phyloP scores from a whole-genome alignment of 2,888 invertebrate genomes.

The Eristalis tenax region DNA sequence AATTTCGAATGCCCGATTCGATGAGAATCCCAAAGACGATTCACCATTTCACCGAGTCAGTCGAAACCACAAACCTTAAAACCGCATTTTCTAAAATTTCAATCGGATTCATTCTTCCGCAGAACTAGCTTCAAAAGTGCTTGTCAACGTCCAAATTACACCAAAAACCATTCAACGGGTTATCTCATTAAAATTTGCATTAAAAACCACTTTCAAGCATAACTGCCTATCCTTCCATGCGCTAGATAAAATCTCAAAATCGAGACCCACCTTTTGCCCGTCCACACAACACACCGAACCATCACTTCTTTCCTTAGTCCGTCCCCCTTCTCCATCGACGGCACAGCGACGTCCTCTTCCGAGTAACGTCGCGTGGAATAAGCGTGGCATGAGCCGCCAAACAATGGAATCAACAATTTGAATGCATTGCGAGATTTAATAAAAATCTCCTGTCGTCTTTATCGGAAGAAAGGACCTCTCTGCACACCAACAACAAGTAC shows the following conservation, averaged over 20 bases:
- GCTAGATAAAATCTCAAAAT: not conserved
- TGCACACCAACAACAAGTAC: slow-evolving; percentile 29
- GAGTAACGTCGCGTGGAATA: slow-evolving; percentile 73
- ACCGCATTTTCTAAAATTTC: not conserved
- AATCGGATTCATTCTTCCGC: not conserved
- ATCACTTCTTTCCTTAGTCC: not conserved
- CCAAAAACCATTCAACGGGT: not conserved
- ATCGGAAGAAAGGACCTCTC: slow-evolving; percentile 46
- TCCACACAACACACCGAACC: not conserved
- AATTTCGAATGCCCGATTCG: too few relatives aligned
- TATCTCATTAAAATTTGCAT: not conserved
- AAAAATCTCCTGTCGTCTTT: slow-evolving; percentile 58
- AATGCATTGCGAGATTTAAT: slow-evolving; percentile 63
- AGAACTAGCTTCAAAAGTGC: not conserved
- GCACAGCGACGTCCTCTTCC: slow-evolving; percentile 32
- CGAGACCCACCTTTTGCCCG: not conserved
- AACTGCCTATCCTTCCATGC: not conserved
- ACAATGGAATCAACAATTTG: slow-evolving; percentile 68
- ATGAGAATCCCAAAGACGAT: too few relatives aligned
- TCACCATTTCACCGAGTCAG: too few relatives aligned
- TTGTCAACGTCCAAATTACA: not conserved
- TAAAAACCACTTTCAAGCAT: not conserved
- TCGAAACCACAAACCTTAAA: too few relatives aligned
- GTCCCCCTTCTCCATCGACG: not conserved
- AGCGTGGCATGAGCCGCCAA: slow-evolving; percentile 73